A percentile compares a stretch with the other conserved stretches of the same genome.
Evolutionary conservation across 1,140 invertebrate genomes (phyloP).

Genomic region (Chironomus tepperi): DNA sequence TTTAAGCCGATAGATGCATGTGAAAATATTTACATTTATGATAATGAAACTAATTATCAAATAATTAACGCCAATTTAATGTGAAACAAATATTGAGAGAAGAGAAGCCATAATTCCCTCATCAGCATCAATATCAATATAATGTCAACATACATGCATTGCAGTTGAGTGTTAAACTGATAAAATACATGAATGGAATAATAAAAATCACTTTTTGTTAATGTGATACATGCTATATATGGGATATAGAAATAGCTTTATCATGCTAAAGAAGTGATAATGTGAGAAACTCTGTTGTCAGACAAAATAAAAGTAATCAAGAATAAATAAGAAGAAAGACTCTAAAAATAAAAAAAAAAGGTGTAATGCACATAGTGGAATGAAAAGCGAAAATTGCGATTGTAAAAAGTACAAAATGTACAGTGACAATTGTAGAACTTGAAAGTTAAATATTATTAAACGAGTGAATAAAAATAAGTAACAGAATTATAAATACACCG

Average conservation of each 20-base stretch:
- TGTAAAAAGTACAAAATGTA: not conserved
- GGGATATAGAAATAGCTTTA: not conserved
- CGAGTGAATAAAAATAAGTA: not conserved
- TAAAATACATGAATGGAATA: not conserved
- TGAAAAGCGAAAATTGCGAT: not conserved
- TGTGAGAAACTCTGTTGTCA: no score
- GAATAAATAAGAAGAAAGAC: no score
- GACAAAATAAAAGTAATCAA: no score
- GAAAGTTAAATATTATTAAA: not conserved
- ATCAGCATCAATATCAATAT: not conserved
- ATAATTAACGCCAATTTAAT: slow-evolving; percentile 4
- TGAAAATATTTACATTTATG: not conserved
- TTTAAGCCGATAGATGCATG: not conserved
- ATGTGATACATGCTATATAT: not conserved
- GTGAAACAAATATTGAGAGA: not conserved
- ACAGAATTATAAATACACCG: not conserved
- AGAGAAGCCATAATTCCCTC: not conserved
- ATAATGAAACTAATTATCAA: not conserved
- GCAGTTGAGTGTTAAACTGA: not conserved
- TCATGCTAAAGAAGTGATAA: not conserved
- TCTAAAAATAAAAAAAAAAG: not conserved
- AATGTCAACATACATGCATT: no score
- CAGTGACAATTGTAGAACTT: not conserved
- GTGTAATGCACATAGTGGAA: not conserved
- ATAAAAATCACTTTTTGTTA: not conserved